phyloP scores from a whole-genome alignment of 2,888 invertebrate genomes.

The Conomelus anceps region DNA sequence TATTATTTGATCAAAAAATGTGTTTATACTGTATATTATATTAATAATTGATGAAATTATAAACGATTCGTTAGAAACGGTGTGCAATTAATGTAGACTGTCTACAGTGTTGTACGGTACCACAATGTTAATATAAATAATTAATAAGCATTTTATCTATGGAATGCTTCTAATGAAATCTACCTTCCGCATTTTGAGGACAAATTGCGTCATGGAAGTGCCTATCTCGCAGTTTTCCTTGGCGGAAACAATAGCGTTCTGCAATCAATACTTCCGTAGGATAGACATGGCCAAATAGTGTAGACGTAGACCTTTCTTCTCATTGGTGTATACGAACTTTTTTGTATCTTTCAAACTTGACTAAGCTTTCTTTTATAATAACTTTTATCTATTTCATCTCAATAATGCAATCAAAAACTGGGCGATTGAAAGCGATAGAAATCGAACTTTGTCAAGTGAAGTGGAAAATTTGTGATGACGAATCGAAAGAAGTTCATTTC shows the following conservation, averaged over 20 bases:
- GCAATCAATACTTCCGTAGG: not conserved
- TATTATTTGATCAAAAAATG: too few species aligned
- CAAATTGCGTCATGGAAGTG: not conserved
- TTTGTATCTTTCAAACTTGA: not conserved
- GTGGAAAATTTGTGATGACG: too few species aligned
- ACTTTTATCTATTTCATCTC: not conserved
- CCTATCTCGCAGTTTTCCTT: not conserved
- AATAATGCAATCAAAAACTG: not conserved
- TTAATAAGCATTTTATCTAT: not conserved
- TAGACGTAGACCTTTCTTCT: too few species aligned
- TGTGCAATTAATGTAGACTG: too few species aligned
- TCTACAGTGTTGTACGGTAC: too few species aligned
- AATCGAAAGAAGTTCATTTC: too few species aligned
- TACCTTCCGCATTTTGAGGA: not conserved
- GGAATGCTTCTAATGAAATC: not conserved
- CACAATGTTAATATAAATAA: not conserved
- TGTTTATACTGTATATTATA: too few species aligned
- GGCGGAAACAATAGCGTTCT: not conserved
- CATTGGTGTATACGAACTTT: not conserved
- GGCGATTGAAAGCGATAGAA: not conserved
- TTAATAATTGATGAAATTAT: too few species aligned
- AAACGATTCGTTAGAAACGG: too few species aligned
- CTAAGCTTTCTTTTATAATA: not conserved
- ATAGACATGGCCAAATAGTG: not conserved
- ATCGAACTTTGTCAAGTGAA: too few species aligned